Base-by-base conservation (phyloP, 2,888 invertebrate genomes). In the Lottia gigantea region DNA sequence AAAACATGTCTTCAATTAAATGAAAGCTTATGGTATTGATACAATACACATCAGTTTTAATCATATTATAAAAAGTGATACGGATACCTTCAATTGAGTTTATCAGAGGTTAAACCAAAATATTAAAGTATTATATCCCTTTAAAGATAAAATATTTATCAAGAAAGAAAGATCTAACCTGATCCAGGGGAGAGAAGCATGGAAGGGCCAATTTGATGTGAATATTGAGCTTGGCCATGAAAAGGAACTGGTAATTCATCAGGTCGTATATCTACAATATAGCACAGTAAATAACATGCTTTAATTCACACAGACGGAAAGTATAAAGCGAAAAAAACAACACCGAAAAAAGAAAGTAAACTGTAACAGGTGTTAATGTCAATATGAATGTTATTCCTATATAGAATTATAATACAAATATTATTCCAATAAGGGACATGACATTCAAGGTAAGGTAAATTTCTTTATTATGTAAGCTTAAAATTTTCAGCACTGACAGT, bases 151-250 rank as follows among this genome's bases (percentile, higher is more conserved):
- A 25, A 61, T 23, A 25, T 25, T 61, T 25, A 61, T 19, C 25
- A 61, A n/a, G 45, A 15, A 31, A 64, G 45, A 64, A 26, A 25
- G 8, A 55, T 55, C 55, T 55, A 55, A 55, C 55, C 55, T 55
- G 55, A 55, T 23, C 77, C 82, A 31, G 84, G 81, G 45, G 83
- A 81, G 62, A 83, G 76, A 69, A 79, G 71, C 80, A 78, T 78
- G 67, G 74, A 64, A 12, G 74, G 69, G 73, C 82, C 83, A 67
- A 86, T 79, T 75, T 85, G 86, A 70, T 86, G 86, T 14, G 85
- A 83, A 76, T 87, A 87, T 76, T 85, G 85, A 62, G 81, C 87
- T 61, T 86, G 85, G 67, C 87, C 87, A 77, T 86, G 85, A 75
- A 79, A 87, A 49, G 87, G 87, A 63, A 82, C 80, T 46, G 87